Percentiles rank a stretch among this genome's conserved stretches.
These are phyloP conservation scores for Aphelenchoides avenae DNA, from an alignment of 1,140 invertebrate species.

Conservation along the genomic window DNA sequence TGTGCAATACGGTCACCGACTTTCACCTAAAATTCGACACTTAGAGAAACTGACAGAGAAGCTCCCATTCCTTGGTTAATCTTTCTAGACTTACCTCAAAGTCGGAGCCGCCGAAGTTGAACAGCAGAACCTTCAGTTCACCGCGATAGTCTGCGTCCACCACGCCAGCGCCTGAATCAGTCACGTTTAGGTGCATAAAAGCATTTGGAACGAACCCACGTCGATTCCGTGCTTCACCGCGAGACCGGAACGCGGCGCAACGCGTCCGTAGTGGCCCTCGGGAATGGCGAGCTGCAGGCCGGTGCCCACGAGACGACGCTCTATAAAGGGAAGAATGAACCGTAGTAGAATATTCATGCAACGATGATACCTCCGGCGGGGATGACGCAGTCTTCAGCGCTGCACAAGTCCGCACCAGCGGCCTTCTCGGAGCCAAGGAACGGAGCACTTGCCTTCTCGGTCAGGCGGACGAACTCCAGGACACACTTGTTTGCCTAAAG, in stretches of 20 bases:
- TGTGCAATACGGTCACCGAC: slow-evolving; percentile 91
- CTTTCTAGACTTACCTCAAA: too few species aligned
- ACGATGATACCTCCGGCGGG: too few species aligned
- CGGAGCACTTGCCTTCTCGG: slow-evolving; percentile 73
- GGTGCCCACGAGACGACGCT: slow-evolving; percentile 79
- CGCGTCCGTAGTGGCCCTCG: slow-evolving; percentile 69
- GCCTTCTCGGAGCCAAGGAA: slow-evolving; percentile 75
- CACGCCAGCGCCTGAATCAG: too few species aligned
- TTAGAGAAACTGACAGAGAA: too few species aligned
- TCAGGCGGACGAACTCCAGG: slow-evolving; percentile 13
- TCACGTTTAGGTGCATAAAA: too few species aligned
- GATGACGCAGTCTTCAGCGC: slow-evolving; percentile 79
- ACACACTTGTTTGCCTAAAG: too few species aligned
- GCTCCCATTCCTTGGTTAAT: too few species aligned
- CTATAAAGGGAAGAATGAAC: too few species aligned
- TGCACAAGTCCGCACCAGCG: slow-evolving; percentile 84
- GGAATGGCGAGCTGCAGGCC: slow-evolving; percentile 75
- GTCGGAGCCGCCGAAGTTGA: slow-evolving; percentile 76
- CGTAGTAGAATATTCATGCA: too few species aligned
- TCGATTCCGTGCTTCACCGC: slow-evolving; percentile 92
- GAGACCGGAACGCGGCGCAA: slow-evolving; percentile 91
- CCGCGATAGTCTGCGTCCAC: slow-evolving; percentile 89
- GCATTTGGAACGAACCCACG: too few species aligned
- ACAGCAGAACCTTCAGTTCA: slow-evolving; percentile 85
- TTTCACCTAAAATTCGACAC: too few species aligned